Percentiles rank a stretch among this genome's conserved stretches.
Evolutionary conservation across 2,113 vertebrate species (phyloP).

Genomic region (Cairina moschata): DNA sequence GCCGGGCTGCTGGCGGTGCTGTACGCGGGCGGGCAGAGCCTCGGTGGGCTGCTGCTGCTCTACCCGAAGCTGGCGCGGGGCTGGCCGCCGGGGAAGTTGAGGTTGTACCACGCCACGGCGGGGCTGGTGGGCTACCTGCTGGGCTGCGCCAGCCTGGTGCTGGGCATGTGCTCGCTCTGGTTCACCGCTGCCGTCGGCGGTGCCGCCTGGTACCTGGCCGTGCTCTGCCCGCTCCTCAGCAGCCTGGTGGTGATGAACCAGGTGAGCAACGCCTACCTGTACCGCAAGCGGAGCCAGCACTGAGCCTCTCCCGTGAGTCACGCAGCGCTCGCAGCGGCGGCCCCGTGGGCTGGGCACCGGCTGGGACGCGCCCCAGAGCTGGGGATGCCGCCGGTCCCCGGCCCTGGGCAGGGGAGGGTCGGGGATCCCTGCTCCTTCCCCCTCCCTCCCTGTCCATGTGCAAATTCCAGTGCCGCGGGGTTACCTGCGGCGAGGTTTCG

Average conservation of each 20-base stretch:
- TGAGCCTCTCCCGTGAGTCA: conserved; percentile 60
- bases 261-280: conserved; percentile 90
- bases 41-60: conserved; percentile 83
- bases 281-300: conserved; percentile 89
- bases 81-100: conserved; percentile 92
- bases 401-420: neutral
- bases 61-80: conserved; percentile 89
- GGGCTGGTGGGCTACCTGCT: conserved; percentile 91
- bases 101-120: conserved; percentile 90
- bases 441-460: neutral
- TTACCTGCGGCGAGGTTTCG: neutral
- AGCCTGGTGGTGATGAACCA: conserved; percentile 94
- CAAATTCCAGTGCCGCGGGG: neutral
- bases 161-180: conserved; percentile 92
- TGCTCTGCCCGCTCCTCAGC: conserved; percentile 82
- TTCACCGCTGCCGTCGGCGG: conserved; percentile 82
- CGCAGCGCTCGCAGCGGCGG: neutral
- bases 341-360: neutral
- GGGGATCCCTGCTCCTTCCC: neutral
- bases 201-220: conserved; percentile 85
- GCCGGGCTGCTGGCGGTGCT: conserved; percentile 85
- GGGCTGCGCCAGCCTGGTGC: conserved; percentile 85
- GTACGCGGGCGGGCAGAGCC: conserved; percentile 78
- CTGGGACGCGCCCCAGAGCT: neutral
- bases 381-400: neutral